These are phyloP conservation scores for Venustaconcha ellipsiformis DNA, from an alignment of 1,140 invertebrate species.

Conservation along the genomic window DNA sequence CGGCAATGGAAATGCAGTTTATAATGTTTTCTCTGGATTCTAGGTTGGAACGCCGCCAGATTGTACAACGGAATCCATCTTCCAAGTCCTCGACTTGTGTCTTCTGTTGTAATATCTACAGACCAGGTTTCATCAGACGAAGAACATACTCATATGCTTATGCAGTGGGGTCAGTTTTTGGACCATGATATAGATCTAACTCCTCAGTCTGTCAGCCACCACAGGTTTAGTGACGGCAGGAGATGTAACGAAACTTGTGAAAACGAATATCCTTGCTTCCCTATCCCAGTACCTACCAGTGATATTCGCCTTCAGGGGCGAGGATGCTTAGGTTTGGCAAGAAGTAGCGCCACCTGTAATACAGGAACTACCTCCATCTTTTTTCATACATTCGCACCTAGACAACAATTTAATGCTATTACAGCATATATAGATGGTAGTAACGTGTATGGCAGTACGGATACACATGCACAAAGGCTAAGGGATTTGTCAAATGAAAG, in stretches of 20 bases:
- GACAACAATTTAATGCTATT: conserved; percentile 91
- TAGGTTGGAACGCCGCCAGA: conserved; percentile 83
- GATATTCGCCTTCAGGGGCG: conserved; percentile 83
- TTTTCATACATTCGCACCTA: conserved; percentile 84
- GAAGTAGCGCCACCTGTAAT: conserved; percentile 94
- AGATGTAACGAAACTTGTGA: conserved; percentile 92
- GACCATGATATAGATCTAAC: conserved; percentile 98
- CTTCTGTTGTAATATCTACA: conserved; percentile 83
- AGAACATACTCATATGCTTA: conserved; percentile 92
- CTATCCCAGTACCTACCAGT: conserved; percentile 88
- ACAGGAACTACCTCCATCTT: conserved; percentile 96
- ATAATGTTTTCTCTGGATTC: no score
- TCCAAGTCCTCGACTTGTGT: conserved; percentile 89
- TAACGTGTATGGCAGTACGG: conserved; percentile 95
- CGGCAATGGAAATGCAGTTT: no score
- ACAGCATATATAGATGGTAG: conserved; percentile 97
- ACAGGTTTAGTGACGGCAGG: conserved; percentile 87
- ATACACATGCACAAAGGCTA: conserved; percentile 83
- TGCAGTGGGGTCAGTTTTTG: conserved; percentile 99
- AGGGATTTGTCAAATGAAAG: conserved; percentile 82
- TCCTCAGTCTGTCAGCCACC: conserved; percentile 90
- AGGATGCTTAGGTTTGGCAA: conserved; percentile 70
- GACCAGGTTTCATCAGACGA: conserved; percentile 87
- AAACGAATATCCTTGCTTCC: conserved; percentile 97
- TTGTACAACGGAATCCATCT: conserved; percentile 88